Conservation (phyloP, 2,888 invertebrate species). For the Polyommatus icarus region DNA sequence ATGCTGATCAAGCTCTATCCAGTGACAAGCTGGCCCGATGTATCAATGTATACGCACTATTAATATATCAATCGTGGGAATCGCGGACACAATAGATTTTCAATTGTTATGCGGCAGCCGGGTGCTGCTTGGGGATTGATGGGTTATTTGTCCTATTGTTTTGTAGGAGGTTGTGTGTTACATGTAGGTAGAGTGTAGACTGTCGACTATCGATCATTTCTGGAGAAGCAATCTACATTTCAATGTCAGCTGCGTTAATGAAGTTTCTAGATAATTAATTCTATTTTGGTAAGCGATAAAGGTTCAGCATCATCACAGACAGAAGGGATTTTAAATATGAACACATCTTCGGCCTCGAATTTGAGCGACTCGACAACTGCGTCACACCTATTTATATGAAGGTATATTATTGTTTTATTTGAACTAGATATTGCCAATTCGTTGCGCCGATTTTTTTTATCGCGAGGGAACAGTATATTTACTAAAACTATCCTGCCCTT, state of each 20-base stretch:
- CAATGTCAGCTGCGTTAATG: neutral
- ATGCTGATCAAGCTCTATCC: no score
- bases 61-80: no score
- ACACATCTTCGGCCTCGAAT: neutral
- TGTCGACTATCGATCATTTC: neutral
- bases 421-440: neutral
- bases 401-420: neutral
- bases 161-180: no score
- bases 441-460: neutral
- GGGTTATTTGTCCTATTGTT: no score
- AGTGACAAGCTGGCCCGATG: no score
- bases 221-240: neutral
- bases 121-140: no score
- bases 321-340: neutral
- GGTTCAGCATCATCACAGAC: neutral
- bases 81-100: no score
- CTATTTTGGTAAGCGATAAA: neutral
- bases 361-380: neutral
- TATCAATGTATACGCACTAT: no score
- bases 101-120: no score
- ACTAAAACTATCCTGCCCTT: neutral
- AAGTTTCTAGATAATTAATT: neutral
- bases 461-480: neutral
- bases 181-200: no score
- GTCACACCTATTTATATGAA: constrained; percentile 7